phyloP scores from a whole-genome alignment of 2,797 vertebrate species.

The Acanthopagrus latus region DNA sequence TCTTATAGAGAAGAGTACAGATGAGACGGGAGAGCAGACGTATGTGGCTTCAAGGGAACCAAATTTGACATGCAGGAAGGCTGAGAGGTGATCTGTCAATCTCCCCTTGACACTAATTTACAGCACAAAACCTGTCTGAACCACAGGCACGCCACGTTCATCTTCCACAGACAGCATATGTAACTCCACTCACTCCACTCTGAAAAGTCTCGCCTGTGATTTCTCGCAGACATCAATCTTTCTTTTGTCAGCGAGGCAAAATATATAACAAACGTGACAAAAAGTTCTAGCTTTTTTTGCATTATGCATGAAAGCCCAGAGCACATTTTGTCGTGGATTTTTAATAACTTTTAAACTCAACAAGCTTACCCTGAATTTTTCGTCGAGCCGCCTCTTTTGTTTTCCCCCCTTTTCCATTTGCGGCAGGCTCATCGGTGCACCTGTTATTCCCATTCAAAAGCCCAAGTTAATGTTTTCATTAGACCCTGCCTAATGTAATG shows the following conservation, averaged over 20 bases:
- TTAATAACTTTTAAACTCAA: constrained; percentile 19
- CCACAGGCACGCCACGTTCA: constrained; percentile 51
- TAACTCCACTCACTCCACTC: constrained; percentile 12
- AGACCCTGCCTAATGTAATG: constrained; percentile 65
- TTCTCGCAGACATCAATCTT: neutral
- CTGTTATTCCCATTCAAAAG: constrained; percentile 76
- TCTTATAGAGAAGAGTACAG: constrained; percentile 46
- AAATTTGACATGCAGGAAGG: constrained; percentile 62
- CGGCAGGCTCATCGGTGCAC: constrained; percentile 56
- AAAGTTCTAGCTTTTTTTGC: neutral
- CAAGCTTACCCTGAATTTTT: constrained; percentile 36
- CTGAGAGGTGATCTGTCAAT: constrained; percentile 71
- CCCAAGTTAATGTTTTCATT: constrained; percentile 78
- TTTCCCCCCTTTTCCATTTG: constrained; percentile 30
- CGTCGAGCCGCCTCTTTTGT: constrained; percentile 44
- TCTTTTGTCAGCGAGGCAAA: constrained; percentile 8
- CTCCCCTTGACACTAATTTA: constrained; percentile 71
- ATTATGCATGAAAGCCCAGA: neutral
- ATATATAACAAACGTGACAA: neutral
- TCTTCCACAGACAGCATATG: constrained; percentile 17
- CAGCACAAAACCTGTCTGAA: constrained; percentile 61
- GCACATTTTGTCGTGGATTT: neutral
- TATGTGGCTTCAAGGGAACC: constrained; percentile 59
- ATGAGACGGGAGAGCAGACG: constrained; percentile 49
- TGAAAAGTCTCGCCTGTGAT: constrained; percentile 3